Evolutionary conservation across 2,797 vertebrate genomes (phyloP), one percentile per base, ranked within the genome.

Genomic region (Periparus ater): DNA sequence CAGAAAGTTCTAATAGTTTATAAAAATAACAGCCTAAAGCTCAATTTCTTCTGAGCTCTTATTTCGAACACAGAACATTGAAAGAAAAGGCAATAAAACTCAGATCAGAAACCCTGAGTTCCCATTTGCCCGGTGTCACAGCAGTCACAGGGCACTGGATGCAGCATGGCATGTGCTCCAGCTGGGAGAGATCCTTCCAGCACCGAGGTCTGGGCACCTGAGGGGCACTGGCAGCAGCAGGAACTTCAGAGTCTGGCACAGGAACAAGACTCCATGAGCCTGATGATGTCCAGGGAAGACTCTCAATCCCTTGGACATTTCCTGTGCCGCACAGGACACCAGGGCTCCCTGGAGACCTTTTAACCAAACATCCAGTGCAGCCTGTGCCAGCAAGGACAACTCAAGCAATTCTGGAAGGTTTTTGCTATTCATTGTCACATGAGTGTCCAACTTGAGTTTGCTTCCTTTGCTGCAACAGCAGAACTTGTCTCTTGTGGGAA

Each of bases 11-110:
- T 93, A 89, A 63, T 47, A 62, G 67, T 74, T 93, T 80, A 73
- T 82, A 92, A 92, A 93, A 94, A 89, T 76, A 91, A 89, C 78
- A 93, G 55, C 87, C 89, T 53, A 45, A 32, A 95, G 71, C 63
- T 92, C n/a, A 21, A 22, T 82, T 67, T 68, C 71, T 89, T 54
- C 67, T 66, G 78, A 89, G 19, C 40, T 85, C 27, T 51, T 38
- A 42, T 87, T 70, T 85, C 78, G 40, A 82, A 50, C 53, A 70
- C 25, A 50, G 42, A 58, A 57, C 76, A 88, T 9, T 36, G 60
- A 76, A 66, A 91, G 63, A 70, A 92, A 90, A 82, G 48, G 40
- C 63, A 89, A 66, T 51, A 89, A 86, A 84, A 44, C 21, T 47
- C 62, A 72, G 38, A 88, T 81, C 30, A 78, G 83, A 88, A 88